A percentile compares a stretch with the other conserved stretches of the same genome.
Evolutionary conservation across 2,888 invertebrate genomes (phyloP).

Genomic region (Eristalinus aeneus): DNA sequence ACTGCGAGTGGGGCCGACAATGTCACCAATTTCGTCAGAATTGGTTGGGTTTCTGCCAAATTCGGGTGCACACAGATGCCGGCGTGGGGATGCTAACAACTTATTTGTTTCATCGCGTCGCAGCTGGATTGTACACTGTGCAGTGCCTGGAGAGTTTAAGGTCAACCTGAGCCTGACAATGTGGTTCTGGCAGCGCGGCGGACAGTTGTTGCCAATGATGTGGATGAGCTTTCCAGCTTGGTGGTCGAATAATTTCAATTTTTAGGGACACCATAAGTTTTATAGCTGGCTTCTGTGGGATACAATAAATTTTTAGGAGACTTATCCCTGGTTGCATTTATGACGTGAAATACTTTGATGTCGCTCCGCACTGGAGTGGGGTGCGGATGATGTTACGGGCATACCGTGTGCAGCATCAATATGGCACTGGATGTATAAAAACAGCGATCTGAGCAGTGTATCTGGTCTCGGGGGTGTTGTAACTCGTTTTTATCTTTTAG

Average conservation of each 20-base stretch:
- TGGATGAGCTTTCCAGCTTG: constrained; percentile 9
- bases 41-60: constrained; percentile 62
- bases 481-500: neutral
- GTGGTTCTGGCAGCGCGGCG: constrained; percentile 30
- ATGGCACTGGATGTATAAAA: neutral
- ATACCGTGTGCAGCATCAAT: too few relatives aligned
- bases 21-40: constrained; percentile 56
- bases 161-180: constrained; percentile 35
- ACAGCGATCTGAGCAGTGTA: neutral
- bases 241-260: constrained; percentile 3
- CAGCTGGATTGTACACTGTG: neutral
- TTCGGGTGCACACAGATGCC: constrained; percentile 21
- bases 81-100: constrained; percentile 7
- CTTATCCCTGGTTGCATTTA: neutral
- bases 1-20: constrained; percentile 11
- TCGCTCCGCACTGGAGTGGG: neutral
- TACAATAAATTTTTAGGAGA: neutral
- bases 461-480: neutral
- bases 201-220: constrained; percentile 25
- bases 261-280: neutral
- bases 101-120: constrained; percentile 16
- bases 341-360: neutral
- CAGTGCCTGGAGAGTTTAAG: constrained; percentile 44
- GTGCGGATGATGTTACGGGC: too few relatives aligned
- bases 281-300: neutral